Base-by-base conservation (phyloP, 2,113 vertebrate species). In the Caranx melampygus region DNA sequence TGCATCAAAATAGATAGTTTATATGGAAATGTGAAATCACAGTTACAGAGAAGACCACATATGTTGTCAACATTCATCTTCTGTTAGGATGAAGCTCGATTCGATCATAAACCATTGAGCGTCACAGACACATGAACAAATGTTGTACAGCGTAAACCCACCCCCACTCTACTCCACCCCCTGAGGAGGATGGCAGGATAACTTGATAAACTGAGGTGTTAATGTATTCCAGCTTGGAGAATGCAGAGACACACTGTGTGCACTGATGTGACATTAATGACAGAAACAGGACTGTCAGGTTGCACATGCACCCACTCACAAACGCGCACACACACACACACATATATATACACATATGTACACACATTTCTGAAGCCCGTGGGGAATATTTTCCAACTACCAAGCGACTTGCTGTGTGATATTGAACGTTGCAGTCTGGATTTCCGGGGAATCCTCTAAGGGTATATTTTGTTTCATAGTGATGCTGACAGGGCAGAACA, bases 251-350 rank as follows among this genome's bases (percentile, higher is more conserved):
- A 79, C 85, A 75, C 72, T 85, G 84, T 73, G 85, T 88, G 82
- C 85, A 80, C 73, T 89, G 88, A 82, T 86, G 91, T 90, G 90
- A 87, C 82, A 79, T 73, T 87, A 90, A 86, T 87, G 88, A 83
- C 77, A 80, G 84, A 80, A 82, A 84, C 63, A 9, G 70, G 70
- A 76, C 71, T 84, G 87, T 83, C 81, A 76, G 59, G 65, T 77
- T 77, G 26, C 82, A 80, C 75, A 69, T 54, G 31, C 70, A 77
- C 63, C 31, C 61, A 35, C 79, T 65, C 73, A 78, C 67, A 69
- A 62, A 57, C 81, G 42, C 9, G 21, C 52, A 69, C 59, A 40
- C 40, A 47, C 37, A 20, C 35, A 44, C 8, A 33, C 81, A 79
- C 68, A 67, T 57, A 52, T 59, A 78, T 54, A 37, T 21, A 45